phyloP scores from a whole-genome alignment of 2,113 vertebrate species.

The Tonatia bakeri region DNA sequence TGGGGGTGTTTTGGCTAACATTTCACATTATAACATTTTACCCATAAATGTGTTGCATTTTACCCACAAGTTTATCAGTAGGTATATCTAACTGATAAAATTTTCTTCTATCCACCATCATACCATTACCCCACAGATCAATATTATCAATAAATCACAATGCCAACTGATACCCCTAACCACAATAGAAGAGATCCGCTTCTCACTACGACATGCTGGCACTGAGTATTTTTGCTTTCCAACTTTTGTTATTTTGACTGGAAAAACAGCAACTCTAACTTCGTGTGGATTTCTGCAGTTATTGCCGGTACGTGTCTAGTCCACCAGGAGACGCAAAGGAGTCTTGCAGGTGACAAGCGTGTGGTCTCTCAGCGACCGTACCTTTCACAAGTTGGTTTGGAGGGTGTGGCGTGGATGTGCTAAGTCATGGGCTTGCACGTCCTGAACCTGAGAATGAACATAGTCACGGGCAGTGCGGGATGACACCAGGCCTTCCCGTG shows the following conservation, averaged over 20 bases:
- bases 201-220: neutral
- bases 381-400: neutral
- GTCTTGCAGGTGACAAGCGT: too few species aligned
- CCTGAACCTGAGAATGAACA: neutral
- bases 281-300: neutral
- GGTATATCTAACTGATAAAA: neutral
- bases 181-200: neutral
- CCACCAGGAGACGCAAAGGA: neutral
- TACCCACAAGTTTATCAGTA: neutral
- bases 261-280: neutral
- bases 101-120: neutral
- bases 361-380: neutral
- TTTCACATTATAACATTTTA: neutral
- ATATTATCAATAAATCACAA: neutral
- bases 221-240: neutral
- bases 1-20: neutral
- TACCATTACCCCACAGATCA: neutral
- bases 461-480: neutral
- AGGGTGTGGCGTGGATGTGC: neutral
- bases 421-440: neutral
- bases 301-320: neutral
- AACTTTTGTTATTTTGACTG: neutral
- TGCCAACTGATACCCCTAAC: neutral
- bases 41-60: neutral
- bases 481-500: neutral